phyloP scores from a whole-genome alignment of 2,113 vertebrate species.

The Damaliscus lunatus region DNA sequence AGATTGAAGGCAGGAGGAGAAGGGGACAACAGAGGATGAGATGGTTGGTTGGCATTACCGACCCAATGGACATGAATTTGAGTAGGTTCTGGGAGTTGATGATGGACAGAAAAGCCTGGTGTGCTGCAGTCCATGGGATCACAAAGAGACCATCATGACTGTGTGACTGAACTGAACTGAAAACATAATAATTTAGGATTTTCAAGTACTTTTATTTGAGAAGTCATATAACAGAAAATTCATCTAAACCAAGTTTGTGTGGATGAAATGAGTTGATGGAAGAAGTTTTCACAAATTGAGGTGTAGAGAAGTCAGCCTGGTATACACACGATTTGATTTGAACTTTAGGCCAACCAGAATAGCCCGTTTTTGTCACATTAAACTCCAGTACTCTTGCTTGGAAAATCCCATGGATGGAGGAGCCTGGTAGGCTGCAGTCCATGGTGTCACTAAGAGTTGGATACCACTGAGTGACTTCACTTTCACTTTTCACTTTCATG shows the following conservation, averaged over 20 bases:
- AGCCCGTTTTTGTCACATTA: background rate
- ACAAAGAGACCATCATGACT: background rate
- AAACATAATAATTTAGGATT: background rate
- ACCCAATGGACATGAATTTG: background rate
- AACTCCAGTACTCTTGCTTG: background rate
- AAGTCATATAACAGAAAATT: background rate
- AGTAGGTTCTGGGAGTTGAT: background rate
- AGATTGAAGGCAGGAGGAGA: background rate
- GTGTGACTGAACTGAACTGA: background rate
- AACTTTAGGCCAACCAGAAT: background rate
- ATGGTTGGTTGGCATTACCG: background rate
- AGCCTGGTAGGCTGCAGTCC: too few relatives aligned
- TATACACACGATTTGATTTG: background rate
- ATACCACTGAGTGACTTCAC: too few relatives aligned
- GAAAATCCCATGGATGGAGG: too few relatives aligned
- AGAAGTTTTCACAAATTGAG: background rate
- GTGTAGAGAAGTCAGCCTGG: background rate
- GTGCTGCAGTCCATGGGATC: background rate
- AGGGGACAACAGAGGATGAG: background rate
- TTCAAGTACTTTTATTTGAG: background rate
- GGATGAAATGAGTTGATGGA: background rate
- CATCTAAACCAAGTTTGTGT: background rate
- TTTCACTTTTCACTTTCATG: too few relatives aligned
- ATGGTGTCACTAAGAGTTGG: too few relatives aligned
- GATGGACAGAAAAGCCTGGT: background rate